Evolutionary conservation across 1,140 invertebrate species (phyloP), one percentile per base, ranked within the genome.

Genomic region (Penaeus japonicus): DNA sequence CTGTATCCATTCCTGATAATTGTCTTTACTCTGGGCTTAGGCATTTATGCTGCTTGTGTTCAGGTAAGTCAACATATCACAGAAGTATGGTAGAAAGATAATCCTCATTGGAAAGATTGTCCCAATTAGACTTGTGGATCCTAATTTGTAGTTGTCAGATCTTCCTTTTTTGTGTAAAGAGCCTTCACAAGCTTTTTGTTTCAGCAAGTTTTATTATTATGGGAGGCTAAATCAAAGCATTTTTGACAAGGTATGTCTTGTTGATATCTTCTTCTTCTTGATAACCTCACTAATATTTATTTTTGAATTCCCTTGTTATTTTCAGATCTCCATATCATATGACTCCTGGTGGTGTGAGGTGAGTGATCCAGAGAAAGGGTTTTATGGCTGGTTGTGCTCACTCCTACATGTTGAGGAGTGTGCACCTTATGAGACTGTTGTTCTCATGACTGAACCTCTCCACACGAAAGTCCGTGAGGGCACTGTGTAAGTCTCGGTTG

Each of bases 301-400:
- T 35, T 70, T 27, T 55, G 30, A 55, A 35, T 78, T 84, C 47
- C 27, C 22, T 54, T 24, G 30, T 65, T 20, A 35, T 47, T 78
- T 94, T 39, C 95, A 96, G 91, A 91, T 96, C 20, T 96, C 95
- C 2, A 95, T 95, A 92, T 94, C 94, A 91, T 95, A 94, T 83
- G 93, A 93, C 54, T 94, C 94, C 78, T 96, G 96, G 96, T 93
- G 93, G 91, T 94, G 94, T 89, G 95, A 96, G 92, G 94, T 96
- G 15, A 94, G 94, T 85, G 96, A 96, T 92, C 95, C 95, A 91
- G 96, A 96, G 89, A 96, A 96, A 92, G 96, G 96, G 1, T 96
- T 96, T 92, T 96, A 95, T 91, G 96, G 95, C 39, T 96, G 95
- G 95, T 92, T 96, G 54, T 96, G 96, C 92, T 94, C 94, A 65